These are phyloP conservation scores for Drosophila setosimentum DNA, from an alignment of 2,888 invertebrate genomes.

Conservation along the genomic window DNA sequence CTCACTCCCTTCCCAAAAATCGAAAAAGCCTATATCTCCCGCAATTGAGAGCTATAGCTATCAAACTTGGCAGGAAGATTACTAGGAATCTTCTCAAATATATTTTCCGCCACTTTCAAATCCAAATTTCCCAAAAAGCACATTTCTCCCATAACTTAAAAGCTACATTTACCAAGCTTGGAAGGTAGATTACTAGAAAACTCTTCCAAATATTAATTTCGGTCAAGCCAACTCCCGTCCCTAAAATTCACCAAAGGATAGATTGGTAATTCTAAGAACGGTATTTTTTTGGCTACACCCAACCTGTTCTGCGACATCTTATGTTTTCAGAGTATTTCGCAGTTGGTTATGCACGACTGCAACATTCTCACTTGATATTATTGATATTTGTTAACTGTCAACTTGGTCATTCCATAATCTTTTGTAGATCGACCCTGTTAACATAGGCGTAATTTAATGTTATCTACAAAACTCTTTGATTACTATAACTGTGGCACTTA, in stretches of 20 bases:
- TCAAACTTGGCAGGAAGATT: not conserved
- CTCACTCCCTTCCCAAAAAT: not conserved
- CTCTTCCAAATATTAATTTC: not conserved
- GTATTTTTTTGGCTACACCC: not conserved
- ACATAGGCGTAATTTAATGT: not conserved
- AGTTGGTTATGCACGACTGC: not conserved
- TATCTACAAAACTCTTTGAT: not conserved
- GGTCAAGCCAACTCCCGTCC: not conserved
- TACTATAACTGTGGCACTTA: not conserved
- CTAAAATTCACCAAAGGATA: not conserved
- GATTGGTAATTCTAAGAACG: not conserved
- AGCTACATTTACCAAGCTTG: not conserved
- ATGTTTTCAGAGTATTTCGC: not conserved
- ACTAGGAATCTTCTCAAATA: not conserved
- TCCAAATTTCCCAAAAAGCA: too few species aligned
- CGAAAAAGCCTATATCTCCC: too few species aligned
- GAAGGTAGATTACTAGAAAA: not conserved
- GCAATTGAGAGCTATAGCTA: not conserved
- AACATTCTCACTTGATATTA: not conserved
- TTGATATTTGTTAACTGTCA: not conserved
- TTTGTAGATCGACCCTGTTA: not conserved
- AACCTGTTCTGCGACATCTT: not conserved
- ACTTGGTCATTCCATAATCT: not conserved
- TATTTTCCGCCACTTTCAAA: too few species aligned
- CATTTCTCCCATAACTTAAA: not conserved